A percentile compares a stretch with the other conserved stretches of the same genome.
These are phyloP conservation scores for Serilophus lunatus DNA, from an alignment of 2,113 vertebrate species.

Conservation along the genomic window DNA sequence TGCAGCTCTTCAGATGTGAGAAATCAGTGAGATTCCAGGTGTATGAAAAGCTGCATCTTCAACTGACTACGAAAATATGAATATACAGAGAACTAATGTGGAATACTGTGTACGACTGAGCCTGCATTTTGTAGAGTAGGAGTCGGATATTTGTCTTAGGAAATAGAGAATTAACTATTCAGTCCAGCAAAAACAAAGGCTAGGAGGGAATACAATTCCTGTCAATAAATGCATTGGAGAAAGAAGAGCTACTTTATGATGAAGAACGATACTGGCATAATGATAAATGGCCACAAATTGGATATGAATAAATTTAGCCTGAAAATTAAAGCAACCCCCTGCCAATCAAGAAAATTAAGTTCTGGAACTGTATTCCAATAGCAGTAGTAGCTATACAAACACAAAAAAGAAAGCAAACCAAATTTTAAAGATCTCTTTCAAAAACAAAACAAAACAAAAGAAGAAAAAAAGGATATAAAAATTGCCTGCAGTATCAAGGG, in stretches of 20 bases:
- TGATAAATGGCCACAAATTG: background rate
- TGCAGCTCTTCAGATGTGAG: background rate
- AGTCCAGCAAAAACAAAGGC: background rate
- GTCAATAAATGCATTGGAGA: background rate
- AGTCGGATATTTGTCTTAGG: background rate
- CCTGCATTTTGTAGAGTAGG: background rate
- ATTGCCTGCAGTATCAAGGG: background rate
- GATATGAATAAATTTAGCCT: background rate
- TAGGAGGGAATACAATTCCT: background rate
- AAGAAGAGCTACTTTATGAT: background rate
- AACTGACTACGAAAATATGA: background rate
- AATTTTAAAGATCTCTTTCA: background rate
- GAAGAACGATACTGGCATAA: background rate
- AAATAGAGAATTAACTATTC: background rate
- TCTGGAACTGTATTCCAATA: background rate
- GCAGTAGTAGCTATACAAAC: background rate
- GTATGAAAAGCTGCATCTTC: background rate
- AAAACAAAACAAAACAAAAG: background rate
- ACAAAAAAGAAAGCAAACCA: background rate
- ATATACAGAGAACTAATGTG: background rate
- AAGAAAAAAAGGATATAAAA: background rate
- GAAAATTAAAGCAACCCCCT: background rate
- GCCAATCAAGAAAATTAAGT: background rate
- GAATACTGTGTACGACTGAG: background rate
- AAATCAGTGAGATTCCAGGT: background rate